A percentile compares a stretch with the other conserved stretches of the same genome.
Conservation (phyloP, 2,888 invertebrate genomes). For the Theodoxus fluviatilis region DNA sequence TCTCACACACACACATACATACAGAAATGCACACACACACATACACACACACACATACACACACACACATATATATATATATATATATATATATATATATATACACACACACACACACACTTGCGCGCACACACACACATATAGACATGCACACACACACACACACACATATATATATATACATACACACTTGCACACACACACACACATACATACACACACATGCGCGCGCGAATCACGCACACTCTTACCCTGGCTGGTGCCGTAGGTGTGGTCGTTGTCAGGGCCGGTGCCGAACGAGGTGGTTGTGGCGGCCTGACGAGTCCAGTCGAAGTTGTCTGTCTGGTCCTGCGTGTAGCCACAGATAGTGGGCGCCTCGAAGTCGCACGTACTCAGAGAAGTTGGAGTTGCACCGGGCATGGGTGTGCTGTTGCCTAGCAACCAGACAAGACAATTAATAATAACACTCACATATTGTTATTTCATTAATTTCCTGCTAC, state of each 20-base stretch:
- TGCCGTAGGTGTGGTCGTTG: conserved; percentile 52
- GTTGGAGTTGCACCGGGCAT: neutral
- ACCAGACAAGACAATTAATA: neutral
- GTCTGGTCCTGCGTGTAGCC: conserved; percentile 44
- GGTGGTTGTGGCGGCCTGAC: conserved; percentile 39
- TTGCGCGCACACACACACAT: neutral
- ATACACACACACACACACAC: neutral
- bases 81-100: neutral
- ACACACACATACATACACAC: neutral
- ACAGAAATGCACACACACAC: no score
- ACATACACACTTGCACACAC: no score
- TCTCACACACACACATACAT: no score
- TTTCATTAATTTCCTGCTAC: no score
- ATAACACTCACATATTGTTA: no score
- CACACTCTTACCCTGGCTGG: conserved; percentile 37
- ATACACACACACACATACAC: no score
- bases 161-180: neutral
- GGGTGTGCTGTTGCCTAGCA: conserved; percentile 1
- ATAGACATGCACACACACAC: neutral
- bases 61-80: no score
- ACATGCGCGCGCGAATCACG: neutral
- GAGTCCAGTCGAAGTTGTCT: conserved; percentile 51
- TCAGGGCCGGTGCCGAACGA: conserved; percentile 43
- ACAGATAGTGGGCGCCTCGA: conserved; percentile 47
- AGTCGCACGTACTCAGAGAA: conserved; percentile 39